Evolutionary conservation across 2,797 vertebrate genomes (phyloP), one percentile per base, ranked within the genome.

Genomic region (Catharus ustulatus): DNA sequence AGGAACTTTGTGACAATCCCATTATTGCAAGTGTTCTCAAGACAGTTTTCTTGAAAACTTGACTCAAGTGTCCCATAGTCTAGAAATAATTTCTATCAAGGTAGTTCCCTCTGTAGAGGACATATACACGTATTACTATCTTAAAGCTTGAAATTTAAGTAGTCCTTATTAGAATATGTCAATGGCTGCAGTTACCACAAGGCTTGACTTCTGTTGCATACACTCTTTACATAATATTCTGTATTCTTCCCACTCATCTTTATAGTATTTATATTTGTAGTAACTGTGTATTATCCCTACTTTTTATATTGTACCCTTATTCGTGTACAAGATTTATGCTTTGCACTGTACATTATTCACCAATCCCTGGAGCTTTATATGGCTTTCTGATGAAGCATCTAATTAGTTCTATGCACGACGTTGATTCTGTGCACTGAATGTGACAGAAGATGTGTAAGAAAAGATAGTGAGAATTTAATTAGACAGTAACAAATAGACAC

Each of bases 41-140:
- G 36, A 61, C 6, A 66, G 4, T 24, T 12, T 9, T 54, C 63
- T 46, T 87, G 46, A 73, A 75, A 68, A 51, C 36, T 75, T 79
- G 24, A 45, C 59, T 85, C 67, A 73, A 61, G 13, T 49, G 10
- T 66, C 40, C 43, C 15, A 30, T 30, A 24, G 6, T 34, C 22
- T 43, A 84, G 43, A 71, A 74, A 87, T 22, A 34, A 45, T 62
- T 90, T 83, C 59, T 42, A 0, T 61, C 27, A 19, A 36, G 36
- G 29, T 18, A 48, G 1, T 83, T 79, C 21, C 13, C 10, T 73
- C 24, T 62, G 27, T 30, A 51, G 30, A 67, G 36, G 36, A 43
- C 27, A 1, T 54, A 11, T 5, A 5, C 18, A 13, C 5, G 5
- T 36, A 51, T 30, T 64, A 19, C 1, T 1, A 13, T 49, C 17